Conservation (phyloP, 1,140 invertebrate genomes). For the Zaprionus tsacasi region DNA sequence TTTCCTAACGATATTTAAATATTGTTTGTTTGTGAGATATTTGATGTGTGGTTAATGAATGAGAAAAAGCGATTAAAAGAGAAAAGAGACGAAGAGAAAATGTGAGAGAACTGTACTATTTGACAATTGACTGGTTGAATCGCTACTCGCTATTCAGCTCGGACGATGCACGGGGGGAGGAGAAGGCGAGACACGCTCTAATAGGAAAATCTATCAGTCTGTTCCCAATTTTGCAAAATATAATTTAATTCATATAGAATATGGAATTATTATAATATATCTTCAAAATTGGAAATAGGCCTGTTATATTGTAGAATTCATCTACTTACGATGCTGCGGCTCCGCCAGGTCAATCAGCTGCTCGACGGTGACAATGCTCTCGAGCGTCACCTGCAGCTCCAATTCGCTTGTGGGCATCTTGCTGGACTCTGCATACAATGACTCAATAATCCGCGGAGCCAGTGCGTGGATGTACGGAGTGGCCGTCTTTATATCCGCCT, state of each 20-base stretch:
- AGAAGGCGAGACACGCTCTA: conserved; percentile 19
- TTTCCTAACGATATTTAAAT: conserved; percentile 72
- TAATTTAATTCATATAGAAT: background rate
- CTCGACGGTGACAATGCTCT: conserved; percentile 90
- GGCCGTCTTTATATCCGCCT: conserved; percentile 88
- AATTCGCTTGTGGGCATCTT: conserved; percentile 86
- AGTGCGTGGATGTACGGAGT: conserved; percentile 93
- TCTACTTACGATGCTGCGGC: conserved; percentile 90
- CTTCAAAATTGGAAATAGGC: conserved; percentile 11
- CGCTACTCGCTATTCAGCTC: conserved; percentile 25
- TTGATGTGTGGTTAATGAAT: conserved; percentile 50
- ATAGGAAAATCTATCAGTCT: conserved; percentile 14
- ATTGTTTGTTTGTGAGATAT: conserved; percentile 26
- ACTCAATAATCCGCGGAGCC: conserved; percentile 90
- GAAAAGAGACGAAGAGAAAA: conserved; percentile 74
- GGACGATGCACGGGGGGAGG: conserved; percentile 18
- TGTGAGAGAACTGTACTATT: conserved; percentile 39
- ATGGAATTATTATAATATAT: too few species aligned
- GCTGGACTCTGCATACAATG: conserved; percentile 87
- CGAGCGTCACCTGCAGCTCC: conserved; percentile 88
- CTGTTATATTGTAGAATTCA: background rate
- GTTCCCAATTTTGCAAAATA: conserved; percentile 12
- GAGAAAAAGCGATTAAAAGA: conserved; percentile 54
- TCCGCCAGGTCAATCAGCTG: conserved; percentile 90
- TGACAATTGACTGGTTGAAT: conserved; percentile 30